A percentile compares a stretch with the other conserved stretches of the same genome.
Evolutionary conservation across 1,140 invertebrate genomes (phyloP).

Genomic region (Danaus plexippus): DNA sequence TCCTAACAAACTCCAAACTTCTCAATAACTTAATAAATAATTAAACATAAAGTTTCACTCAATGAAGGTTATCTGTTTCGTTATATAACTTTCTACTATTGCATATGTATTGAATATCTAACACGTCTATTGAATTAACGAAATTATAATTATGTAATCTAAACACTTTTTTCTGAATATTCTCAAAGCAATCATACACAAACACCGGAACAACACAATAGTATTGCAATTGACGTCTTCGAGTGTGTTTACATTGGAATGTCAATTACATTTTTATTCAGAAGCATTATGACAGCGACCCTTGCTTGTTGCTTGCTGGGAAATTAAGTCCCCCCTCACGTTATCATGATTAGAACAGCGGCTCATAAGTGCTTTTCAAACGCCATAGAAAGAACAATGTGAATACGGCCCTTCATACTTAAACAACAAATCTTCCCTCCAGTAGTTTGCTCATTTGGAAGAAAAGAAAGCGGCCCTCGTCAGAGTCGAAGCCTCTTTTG

Average conservation of each 20-base stretch:
- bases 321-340: conserved; percentile 33
- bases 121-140: too few species aligned
- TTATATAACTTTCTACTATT: too few species aligned
- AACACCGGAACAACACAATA: too few species aligned
- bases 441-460: conserved; percentile 70
- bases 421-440: conserved; percentile 62
- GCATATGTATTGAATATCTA: too few species aligned
- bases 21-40: too few species aligned
- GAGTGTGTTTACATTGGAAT: conserved; percentile 6
- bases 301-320: conserved; percentile 7
- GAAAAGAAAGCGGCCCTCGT: conserved; percentile 61
- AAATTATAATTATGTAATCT: too few species aligned
- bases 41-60: too few species aligned
- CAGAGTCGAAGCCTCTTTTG: conserved; percentile 56
- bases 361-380: conserved; percentile 60
- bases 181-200: too few species aligned
- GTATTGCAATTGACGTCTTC: background rate
- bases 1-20: too few species aligned
- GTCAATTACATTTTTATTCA: conserved; percentile 14
- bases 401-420: conserved; percentile 56
- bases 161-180: too few species aligned
- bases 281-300: conserved; percentile 19
- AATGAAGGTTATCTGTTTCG: too few species aligned
- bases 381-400: conserved; percentile 55
- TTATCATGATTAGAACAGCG: conserved; percentile 62